Percentiles rank a stretch among this genome's conserved stretches.
Conservation (phyloP, 1,140 invertebrate genomes). For the Drosophila cardini region DNA sequence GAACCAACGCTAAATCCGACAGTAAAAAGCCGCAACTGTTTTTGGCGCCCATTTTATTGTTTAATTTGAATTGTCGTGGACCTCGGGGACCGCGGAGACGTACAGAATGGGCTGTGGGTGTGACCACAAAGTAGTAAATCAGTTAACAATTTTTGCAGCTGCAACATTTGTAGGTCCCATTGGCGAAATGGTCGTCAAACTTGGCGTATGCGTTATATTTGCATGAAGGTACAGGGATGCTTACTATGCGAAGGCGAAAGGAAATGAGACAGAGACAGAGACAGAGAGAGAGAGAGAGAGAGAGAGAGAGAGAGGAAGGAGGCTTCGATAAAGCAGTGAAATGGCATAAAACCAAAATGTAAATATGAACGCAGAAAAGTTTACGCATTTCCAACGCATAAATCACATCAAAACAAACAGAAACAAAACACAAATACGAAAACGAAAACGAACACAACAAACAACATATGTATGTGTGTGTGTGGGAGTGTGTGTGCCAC, state of each 20-base stretch:
- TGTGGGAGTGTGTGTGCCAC: constrained; percentile 1
- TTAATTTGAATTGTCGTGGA: constrained; percentile 61
- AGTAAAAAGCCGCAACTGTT: constrained; percentile 53
- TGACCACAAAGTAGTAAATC: constrained; percentile 56
- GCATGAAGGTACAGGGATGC: constrained; percentile 5
- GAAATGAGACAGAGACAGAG: background rate
- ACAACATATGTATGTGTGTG: constrained; percentile 1
- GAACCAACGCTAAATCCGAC: constrained; percentile 5
- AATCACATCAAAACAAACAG: constrained; percentile 62
- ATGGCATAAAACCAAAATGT: constrained; percentile 48
- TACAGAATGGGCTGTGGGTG: background rate
- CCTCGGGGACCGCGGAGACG: background rate
- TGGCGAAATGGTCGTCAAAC: constrained; percentile 35
- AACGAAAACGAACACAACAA: constrained; percentile 8
- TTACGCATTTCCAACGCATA: constrained; percentile 67
- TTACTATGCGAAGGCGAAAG: too few species aligned
- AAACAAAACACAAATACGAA: constrained; percentile 24
- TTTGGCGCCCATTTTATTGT: constrained; percentile 65
- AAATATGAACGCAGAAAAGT: constrained; percentile 52
- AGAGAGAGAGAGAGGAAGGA: background rate
- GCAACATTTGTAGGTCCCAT: constrained; percentile 23
- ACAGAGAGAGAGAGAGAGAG: background rate
- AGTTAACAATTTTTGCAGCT: constrained; percentile 32
- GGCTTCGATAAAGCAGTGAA: background rate
- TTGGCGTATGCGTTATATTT: constrained; percentile 60